A percentile compares a stretch with the other conserved stretches of the same genome.
Conservation (phyloP, 2,797 vertebrate genomes). For the Myotis vivesi region DNA sequence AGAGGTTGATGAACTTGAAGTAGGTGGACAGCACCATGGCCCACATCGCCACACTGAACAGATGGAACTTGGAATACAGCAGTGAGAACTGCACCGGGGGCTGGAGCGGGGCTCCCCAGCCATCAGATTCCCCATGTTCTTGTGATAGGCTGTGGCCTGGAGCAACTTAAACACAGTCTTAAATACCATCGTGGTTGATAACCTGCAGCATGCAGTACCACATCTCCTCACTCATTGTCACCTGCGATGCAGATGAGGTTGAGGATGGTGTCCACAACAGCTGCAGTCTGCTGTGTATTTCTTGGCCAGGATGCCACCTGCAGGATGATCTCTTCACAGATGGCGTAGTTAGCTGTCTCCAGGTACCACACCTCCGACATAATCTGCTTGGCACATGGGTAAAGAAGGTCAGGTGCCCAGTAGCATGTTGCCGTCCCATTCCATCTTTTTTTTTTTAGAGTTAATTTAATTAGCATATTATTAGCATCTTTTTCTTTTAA, state of each 20-base stretch:
- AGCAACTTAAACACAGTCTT: conserved; percentile 87
- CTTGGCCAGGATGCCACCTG: conserved; percentile 85
- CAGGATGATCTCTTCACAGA: conserved; percentile 92
- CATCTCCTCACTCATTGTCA: conserved; percentile 85
- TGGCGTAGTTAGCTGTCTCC: conserved; percentile 93
- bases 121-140: conserved; percentile 95
- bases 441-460: conserved; percentile 84
- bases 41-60: conserved; percentile 92
- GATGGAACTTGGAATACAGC: conserved; percentile 94
- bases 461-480: no score
- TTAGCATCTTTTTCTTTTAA: no score
- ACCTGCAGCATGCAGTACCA: conserved; percentile 86
- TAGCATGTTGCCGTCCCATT: conserved; percentile 92
- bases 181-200: conserved; percentile 84
- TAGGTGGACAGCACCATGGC: conserved; percentile 93
- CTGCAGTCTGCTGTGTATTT: conserved; percentile 85
- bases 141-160: conserved; percentile 93
- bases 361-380: conserved; percentile 94
- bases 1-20: conserved; percentile 96
- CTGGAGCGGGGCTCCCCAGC: conserved; percentile 93
- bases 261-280: conserved; percentile 85
- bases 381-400: conserved; percentile 95
- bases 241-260: conserved; percentile 85
- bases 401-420: conserved; percentile 92
- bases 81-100: conserved; percentile 93